Evolutionary conservation across 2,113 vertebrate genomes (phyloP), one percentile per base, ranked within the genome.

Genomic region (Halichoeres trimaculatus): DNA sequence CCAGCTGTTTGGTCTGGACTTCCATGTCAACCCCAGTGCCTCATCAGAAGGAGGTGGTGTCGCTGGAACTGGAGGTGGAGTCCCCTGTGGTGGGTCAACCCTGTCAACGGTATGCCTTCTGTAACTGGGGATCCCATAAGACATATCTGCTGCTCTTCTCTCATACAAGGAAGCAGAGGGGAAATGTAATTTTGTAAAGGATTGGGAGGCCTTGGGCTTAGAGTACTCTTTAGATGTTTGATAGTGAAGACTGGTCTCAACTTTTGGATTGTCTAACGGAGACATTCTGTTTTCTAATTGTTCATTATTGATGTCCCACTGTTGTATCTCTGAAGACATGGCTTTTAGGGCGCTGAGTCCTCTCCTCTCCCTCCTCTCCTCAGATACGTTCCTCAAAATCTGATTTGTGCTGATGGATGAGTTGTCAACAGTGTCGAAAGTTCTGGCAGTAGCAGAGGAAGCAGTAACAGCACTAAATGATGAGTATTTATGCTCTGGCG

Each of bases 271-370:
- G 30, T 30, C 2, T 0, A 0, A 16, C 35, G 67, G 10, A 58
- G 54, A 41, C 47, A 14, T 11, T 30, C 38, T 47, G 19, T 5
- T 11, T 41, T 43, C 24, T 6, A 63, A 7, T 9, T 68, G 54
- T 40, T 72, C n/a, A 14, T 65, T 16, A 0, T 30, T 19, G 19
- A 0, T 50, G 13, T 90, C 87, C 91, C 91, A 93, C 26, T 16
- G 40, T 48, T 2, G 50, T 72, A 86, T 88, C 8, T 84, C 63
- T 1, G 73, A 56, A 13, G 88, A 89, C 74, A 90, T 84, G 19
- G 19, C 70, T 80, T 84, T 90, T 22, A 92, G 38, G 16, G 88
- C 90, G 56, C 23, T 50, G 11, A 91, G 87, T 24, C 91, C 91
- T 76, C 63, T 88, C 20, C 41, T 83, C 24, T 67, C 63, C 0